A percentile compares a stretch with the other conserved stretches of the same genome.
phyloP scores from a whole-genome alignment of 2,797 vertebrate species.

The Sebastes glaucus region DNA sequence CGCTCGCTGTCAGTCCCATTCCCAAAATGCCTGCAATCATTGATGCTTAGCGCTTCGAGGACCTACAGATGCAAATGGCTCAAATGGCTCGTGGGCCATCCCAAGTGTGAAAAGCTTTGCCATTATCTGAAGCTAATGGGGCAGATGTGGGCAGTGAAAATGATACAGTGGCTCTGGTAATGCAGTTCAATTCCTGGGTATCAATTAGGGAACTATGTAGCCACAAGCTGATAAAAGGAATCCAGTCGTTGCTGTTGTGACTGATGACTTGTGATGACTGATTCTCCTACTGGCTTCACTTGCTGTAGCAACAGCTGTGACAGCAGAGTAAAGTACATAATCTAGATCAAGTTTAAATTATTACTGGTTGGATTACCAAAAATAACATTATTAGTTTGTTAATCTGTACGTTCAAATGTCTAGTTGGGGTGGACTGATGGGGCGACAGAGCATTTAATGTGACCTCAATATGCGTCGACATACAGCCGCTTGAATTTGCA shows the following conservation, averaged over 20 bases:
- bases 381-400: not conserved
- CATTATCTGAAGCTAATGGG: slow-evolving; percentile 65
- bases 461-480: not conserved
- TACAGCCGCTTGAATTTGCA: not conserved
- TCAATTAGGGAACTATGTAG: slow-evolving; percentile 14
- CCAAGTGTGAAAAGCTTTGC: slow-evolving; percentile 40
- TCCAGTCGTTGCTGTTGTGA: slow-evolving; percentile 4
- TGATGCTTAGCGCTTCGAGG: slow-evolving; percentile 31
- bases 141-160: slow-evolving; percentile 43
- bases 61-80: slow-evolving; percentile 45
- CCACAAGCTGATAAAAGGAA: slow-evolving; percentile 27
- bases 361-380: not conserved
- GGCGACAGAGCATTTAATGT: not conserved
- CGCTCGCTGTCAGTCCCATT: slow-evolving; percentile 36
- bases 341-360: not conserved
- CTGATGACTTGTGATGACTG: slow-evolving; percentile 24
- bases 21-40: slow-evolving; percentile 42
- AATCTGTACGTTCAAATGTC: fast-evolving
- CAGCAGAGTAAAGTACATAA: not conserved
- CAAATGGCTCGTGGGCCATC: slow-evolving; percentile 7
- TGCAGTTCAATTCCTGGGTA: slow-evolving; percentile 20
- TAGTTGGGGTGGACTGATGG: not conserved
- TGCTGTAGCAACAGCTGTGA: not conserved
- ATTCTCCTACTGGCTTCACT: slow-evolving; percentile 10
- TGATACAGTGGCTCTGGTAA: slow-evolving; percentile 31